Conservation (phyloP, 2,113 vertebrate species). For the Sylvilagus bachmani region DNA sequence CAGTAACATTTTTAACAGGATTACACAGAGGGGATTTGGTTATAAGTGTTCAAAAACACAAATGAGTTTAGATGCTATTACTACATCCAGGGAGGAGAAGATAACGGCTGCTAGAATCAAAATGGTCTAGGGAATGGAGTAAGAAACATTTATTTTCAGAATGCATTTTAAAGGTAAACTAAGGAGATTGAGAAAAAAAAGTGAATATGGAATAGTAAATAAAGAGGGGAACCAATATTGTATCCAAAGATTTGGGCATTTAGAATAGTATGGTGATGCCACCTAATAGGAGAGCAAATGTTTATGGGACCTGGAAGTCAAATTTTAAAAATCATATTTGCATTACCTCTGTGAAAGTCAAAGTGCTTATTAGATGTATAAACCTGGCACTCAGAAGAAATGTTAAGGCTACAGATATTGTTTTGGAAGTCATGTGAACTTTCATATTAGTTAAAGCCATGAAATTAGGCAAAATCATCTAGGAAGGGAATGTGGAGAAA, state of each 20-base stretch:
- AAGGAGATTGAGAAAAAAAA: neutral
- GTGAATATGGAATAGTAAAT: neutral
- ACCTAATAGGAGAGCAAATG: neutral
- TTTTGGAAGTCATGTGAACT: neutral
- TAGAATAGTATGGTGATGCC: neutral
- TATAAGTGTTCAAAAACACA: neutral
- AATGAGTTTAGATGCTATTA: neutral
- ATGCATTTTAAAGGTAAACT: neutral
- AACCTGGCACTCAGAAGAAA: neutral
- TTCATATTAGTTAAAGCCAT: neutral
- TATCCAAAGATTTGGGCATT: neutral
- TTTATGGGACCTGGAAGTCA: neutral
- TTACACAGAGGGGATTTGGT: neutral
- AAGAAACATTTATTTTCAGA: neutral
- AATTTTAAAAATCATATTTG: slow-evolving; percentile 22
- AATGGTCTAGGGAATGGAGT: neutral
- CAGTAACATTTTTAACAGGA: neutral
- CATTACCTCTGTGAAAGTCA: neutral
- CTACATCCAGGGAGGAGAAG: neutral
- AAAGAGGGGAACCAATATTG: neutral
- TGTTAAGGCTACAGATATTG: neutral
- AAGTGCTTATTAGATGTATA: neutral
- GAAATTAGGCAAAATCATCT: neutral
- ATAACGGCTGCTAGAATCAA: neutral
- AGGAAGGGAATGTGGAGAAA: neutral